Conservation (phyloP, 2,888 invertebrate genomes). For the Drosophila sordidula region DNA sequence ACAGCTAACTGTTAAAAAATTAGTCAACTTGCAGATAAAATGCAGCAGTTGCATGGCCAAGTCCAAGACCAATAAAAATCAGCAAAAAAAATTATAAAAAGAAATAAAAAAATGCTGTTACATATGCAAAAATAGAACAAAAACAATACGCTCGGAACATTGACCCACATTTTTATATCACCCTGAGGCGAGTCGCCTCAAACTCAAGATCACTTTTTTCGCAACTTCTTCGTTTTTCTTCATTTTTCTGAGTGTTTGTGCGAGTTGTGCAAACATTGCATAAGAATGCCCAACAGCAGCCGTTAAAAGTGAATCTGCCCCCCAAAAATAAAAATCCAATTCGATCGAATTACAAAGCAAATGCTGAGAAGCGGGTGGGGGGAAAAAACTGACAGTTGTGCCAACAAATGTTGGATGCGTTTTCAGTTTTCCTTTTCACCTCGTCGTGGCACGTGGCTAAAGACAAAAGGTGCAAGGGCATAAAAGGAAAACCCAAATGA, state of each 20-base stretch:
- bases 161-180: constrained; percentile 64
- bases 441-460: constrained; percentile 67
- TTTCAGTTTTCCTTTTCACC: constrained; percentile 33
- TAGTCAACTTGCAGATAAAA: constrained; percentile 29
- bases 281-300: constrained; percentile 49
- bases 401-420: constrained; percentile 69
- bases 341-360: constrained; percentile 74
- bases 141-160: constrained; percentile 48
- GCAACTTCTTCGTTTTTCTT: constrained; percentile 7
- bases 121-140: constrained; percentile 56
- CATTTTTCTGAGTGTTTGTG: constrained; percentile 7
- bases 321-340: constrained; percentile 18
- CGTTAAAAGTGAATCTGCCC: constrained; percentile 64
- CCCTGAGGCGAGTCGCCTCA: constrained; percentile 40
- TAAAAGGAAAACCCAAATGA: constrained; percentile 60
- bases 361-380: constrained; percentile 40
- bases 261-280: constrained; percentile 68
- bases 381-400: constrained; percentile 63
- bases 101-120: constrained; percentile 47
- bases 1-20: constrained; percentile 23
- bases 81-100: constrained; percentile 54
- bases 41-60: constrained; percentile 75
- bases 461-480: constrained; percentile 67
- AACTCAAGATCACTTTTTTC: constrained; percentile 51
- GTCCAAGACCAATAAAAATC: constrained; percentile 75